Percentiles rank a stretch among this genome's conserved stretches.
phyloP scores from a whole-genome alignment of 2,888 invertebrate species.

The Diogma glabrata region DNA sequence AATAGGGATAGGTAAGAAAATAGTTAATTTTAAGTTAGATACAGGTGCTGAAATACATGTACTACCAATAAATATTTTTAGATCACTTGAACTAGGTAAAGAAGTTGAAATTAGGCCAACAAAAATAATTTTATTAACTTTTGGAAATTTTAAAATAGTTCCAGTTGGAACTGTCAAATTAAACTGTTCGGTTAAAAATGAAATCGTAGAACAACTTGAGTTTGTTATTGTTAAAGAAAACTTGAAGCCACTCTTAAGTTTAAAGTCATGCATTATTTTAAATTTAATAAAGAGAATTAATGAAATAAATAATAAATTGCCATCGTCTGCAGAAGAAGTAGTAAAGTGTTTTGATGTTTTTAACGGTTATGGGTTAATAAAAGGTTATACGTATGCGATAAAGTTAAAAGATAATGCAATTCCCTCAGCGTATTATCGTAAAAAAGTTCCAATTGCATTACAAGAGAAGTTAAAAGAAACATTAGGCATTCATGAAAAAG shows the following conservation, averaged over 20 bases:
- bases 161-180: neutral
- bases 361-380: neutral
- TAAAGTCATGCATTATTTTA: too few relatives aligned
- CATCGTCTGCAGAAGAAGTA: neutral
- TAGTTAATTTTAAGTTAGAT: neutral
- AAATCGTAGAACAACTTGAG: neutral
- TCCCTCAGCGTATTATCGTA: neutral
- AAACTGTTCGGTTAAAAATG: neutral
- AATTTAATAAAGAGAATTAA: too few relatives aligned
- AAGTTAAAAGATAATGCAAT: neutral
- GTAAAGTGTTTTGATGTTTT: neutral
- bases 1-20: neutral
- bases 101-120: neutral
- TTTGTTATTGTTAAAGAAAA: too few relatives aligned
- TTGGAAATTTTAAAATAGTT: neutral
- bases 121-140: neutral
- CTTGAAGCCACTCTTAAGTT: too few relatives aligned
- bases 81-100: neutral
- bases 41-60: neutral
- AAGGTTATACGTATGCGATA: slow-evolving; percentile 2
- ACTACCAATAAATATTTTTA: neutral
- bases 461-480: neutral
- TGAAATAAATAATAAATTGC: neutral
- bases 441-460: neutral
- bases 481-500: neutral